Percentiles rank a stretch among this genome's conserved stretches.
Evolutionary conservation across 1,140 invertebrate species (phyloP).

Genomic region (Ganaspis sp.): DNA sequence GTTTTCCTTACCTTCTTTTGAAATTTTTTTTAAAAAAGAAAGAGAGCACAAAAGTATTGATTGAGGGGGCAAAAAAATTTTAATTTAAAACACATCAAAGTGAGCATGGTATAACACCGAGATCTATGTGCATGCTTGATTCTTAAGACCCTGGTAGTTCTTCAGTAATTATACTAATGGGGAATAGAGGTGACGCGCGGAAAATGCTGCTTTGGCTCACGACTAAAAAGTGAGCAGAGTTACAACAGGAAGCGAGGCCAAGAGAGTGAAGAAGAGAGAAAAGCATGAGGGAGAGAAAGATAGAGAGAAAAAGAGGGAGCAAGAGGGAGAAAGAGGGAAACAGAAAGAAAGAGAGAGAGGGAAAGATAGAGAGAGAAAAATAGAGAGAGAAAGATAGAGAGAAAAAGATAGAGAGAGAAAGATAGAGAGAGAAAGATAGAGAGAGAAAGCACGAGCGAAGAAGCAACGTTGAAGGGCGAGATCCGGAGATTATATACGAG

Average conservation of each 20-base stretch:
- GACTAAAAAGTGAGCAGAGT: slow-evolving; percentile 9
- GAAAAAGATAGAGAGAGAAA: slow-evolving; percentile 38
- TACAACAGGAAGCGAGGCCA: too few relatives aligned
- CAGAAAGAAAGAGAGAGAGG: background rate
- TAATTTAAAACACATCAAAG: slow-evolving; percentile 5
- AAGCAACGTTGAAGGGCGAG: background rate
- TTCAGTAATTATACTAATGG: slow-evolving; percentile 10
- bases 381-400: slow-evolving; percentile 18
- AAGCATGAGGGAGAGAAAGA: background rate
- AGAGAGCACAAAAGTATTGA: background rate
- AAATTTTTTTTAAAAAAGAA: background rate
- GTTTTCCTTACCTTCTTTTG: too few relatives aligned
- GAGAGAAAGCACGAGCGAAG: slow-evolving; percentile 34
- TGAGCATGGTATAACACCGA: background rate
- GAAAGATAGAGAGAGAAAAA: background rate
- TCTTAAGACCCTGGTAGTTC: slow-evolving; percentile 8
- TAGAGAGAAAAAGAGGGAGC: background rate
- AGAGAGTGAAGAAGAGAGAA: slow-evolving; percentile 2
- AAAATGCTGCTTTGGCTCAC: background rate
- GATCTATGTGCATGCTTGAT: slow-evolving; percentile 9
- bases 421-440: background rate
- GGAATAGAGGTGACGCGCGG: slow-evolving; percentile 7
- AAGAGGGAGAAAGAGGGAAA: background rate
- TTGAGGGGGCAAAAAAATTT: background rate
- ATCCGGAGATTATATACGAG: background rate